These are phyloP conservation scores for Gracilinanus agilis DNA, from an alignment of 2,113 vertebrate species.

Conservation along the genomic window DNA sequence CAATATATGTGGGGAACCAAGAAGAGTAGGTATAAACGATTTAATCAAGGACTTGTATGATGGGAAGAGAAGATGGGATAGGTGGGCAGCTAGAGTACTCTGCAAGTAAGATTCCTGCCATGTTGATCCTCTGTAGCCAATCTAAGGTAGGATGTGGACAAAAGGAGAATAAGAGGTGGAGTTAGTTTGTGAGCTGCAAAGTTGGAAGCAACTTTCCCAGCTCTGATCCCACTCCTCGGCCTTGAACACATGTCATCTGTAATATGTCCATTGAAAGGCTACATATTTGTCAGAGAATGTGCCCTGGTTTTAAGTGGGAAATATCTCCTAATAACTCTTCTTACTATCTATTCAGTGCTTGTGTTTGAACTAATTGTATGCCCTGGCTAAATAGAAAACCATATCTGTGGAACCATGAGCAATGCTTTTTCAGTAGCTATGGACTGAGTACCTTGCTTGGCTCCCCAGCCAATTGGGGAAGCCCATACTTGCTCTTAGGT, in stretches of 20 bases:
- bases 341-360: neutral
- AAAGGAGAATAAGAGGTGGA: neutral
- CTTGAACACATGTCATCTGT: neutral
- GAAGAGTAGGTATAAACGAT: neutral
- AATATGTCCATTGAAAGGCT: neutral
- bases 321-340: neutral
- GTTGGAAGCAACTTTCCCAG: neutral
- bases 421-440: neutral
- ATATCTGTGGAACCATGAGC: neutral
- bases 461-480: neutral
- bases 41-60: neutral
- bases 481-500: no score
- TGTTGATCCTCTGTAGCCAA: no score
- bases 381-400: neutral
- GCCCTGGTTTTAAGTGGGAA: neutral
- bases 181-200: neutral
- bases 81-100: neutral
- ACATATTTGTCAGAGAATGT: neutral
- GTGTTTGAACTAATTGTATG: neutral
- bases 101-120: no score
- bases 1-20: neutral
- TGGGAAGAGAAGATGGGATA: neutral
- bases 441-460: neutral
- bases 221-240: neutral
- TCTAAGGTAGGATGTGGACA: neutral